Conservation (phyloP, 2,888 invertebrate species). For the Syrista parreyssii region DNA sequence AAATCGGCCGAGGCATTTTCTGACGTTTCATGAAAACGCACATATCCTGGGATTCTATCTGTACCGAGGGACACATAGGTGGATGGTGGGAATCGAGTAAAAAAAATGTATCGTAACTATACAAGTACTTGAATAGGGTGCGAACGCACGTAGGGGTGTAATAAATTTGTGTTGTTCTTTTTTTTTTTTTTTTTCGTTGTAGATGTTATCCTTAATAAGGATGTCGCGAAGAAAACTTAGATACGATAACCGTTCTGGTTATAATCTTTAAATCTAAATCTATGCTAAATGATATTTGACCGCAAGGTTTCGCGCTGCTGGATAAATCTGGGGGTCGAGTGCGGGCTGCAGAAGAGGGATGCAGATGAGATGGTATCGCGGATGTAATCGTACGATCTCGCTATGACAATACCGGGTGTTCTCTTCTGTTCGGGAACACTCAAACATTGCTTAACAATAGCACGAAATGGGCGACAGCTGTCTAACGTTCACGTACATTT, state of each 20-base stretch:
- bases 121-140: neutral
- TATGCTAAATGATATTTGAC: slow-evolving; percentile 40
- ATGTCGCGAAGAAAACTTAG: slow-evolving; percentile 32
- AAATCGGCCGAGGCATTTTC: neutral
- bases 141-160: neutral
- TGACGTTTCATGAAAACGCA: neutral
- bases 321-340: slow-evolving; percentile 5
- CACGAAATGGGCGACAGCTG: slow-evolving; percentile 63
- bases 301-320: slow-evolving; percentile 23
- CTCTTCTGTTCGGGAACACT: slow-evolving; percentile 62
- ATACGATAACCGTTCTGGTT: slow-evolving; percentile 23
- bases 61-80: neutral
- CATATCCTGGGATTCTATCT: neutral
- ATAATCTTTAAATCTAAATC: slow-evolving; percentile 44
- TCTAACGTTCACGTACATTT: slow-evolving; percentile 46
- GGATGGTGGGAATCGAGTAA: neutral
- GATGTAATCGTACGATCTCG: slow-evolving; percentile 63
- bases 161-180: neutral
- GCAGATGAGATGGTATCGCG: slow-evolving; percentile 64
- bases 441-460: slow-evolving; percentile 63
- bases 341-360: slow-evolving; percentile 45
- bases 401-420: slow-evolving; percentile 62
- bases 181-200: neutral
- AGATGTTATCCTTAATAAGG: slow-evolving; percentile 36
- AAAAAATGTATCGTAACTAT: neutral